phyloP scores from a whole-genome alignment of 2,797 vertebrate genomes.

The Vireo griseus region DNA sequence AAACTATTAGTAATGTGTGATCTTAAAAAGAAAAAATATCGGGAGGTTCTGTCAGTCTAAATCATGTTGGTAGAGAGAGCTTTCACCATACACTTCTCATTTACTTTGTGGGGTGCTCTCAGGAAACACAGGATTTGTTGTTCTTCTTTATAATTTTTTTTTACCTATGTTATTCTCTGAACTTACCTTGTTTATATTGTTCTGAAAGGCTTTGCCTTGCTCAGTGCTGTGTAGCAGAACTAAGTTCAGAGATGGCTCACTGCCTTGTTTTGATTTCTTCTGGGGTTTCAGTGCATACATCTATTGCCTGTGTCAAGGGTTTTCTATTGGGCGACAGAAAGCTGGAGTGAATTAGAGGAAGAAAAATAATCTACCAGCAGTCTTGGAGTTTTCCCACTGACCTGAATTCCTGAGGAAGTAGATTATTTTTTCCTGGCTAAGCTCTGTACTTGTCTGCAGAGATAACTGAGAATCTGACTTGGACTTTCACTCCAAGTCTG shows the following conservation, averaged over 20 bases:
- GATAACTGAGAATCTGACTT: not conserved
- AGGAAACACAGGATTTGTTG: not conserved
- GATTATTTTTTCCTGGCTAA: not conserved
- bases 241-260: not conserved
- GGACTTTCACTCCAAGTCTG: not conserved
- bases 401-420: not conserved
- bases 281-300: not conserved
- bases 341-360: not conserved
- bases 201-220: not conserved
- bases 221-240: not conserved
- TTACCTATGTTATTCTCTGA: not conserved
- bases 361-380: not conserved
- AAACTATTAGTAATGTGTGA: not conserved
- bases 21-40: not conserved
- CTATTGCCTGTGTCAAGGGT: not conserved
- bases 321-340: not conserved
- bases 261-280: constrained; percentile 19
- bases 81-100: not conserved
- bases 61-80: not conserved
- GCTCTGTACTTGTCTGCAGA: not conserved
- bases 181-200: not conserved
- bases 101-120: not conserved
- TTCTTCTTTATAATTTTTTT: not conserved
- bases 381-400: not conserved
- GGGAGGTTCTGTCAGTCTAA: not conserved